phyloP scores from a whole-genome alignment of 2,888 invertebrate species.

The Thelaira solivaga region DNA sequence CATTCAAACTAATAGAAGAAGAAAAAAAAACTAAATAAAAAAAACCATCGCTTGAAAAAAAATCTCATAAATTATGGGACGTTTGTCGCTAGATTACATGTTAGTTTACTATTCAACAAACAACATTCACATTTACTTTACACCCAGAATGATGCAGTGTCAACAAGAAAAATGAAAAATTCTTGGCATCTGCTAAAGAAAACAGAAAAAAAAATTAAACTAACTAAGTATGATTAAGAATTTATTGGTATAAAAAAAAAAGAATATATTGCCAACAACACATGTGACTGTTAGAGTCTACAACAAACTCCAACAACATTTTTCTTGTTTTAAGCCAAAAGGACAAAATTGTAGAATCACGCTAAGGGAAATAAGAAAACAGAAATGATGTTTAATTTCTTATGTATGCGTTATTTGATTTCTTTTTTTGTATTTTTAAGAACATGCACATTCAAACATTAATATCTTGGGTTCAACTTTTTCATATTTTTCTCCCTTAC shows the following conservation, averaged over 20 bases:
- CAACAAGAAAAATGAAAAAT: conserved; percentile 41
- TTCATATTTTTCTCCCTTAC: conserved; percentile 26
- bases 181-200: conserved; percentile 15
- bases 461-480: no score
- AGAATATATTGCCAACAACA: conserved; percentile 44
- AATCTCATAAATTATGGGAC: conserved; percentile 57
- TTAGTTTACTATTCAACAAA: conserved; percentile 20
- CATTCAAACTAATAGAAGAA: background rate
- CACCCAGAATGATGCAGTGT: conserved; percentile 18
- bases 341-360: conserved; percentile 8
- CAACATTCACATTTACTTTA: background rate
- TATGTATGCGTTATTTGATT: conserved; percentile 27
- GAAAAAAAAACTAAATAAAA: background rate
- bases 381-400: conserved; percentile 51
- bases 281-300: conserved; percentile 46
- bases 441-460: conserved; percentile 15
- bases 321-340: background rate
- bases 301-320: background rate
- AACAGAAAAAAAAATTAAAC: no score
- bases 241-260: conserved; percentile 34
- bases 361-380: conserved; percentile 3
- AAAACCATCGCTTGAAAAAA: conserved; percentile 18
- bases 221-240: conserved; percentile 35
- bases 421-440: background rate
- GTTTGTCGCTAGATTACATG: conserved; percentile 59